Evolutionary conservation across 2,888 invertebrate genomes (phyloP), one percentile per base, ranked within the genome.

Genomic region (Venustoraphidia nigricollis): DNA sequence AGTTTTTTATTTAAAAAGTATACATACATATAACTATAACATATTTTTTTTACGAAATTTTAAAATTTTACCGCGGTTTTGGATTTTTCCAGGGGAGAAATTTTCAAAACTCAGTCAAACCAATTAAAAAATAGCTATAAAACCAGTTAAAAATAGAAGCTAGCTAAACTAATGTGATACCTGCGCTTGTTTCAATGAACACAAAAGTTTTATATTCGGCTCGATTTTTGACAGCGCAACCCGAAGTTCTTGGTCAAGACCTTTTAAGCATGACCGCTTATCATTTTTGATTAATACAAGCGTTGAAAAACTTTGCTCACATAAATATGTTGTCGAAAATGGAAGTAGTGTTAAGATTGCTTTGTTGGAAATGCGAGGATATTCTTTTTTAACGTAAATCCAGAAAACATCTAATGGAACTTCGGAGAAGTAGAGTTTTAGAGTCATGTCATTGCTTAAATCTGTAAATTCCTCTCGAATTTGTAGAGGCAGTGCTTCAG

Each of bases 321-420:
- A 49, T 48, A 48, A 48, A 49, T 49, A 49, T 49, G 49, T 49
- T 17, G 46, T 48, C 48, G 49, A 49, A 49, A 49, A 49, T 49
- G 49, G 49, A 48, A 49, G 48, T 49, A 49, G 50, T 36, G 47
- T 49, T 45, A 49, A 41, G 47, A 49, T 49, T 35, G 50, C 50
- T 49, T 48, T 49, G 50, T 49, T 41, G 34, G 48, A 49, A 49
- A 48, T 48, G 48, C 48, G 46, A 48, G 48, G 48, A 35, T 48
- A 48, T 48, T 48, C 47, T 49, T 49, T 49, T 39, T 49, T 49
- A 40, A n/a, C n/a, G n/a, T n/a, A n/a, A n/a, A n/a, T n/a, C n/a
- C n/a, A n/a, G n/a, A n/a, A n/a, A n/a, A n/a, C n/a, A n/a, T n/a
- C n/a, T n/a, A n/a, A n/a, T n/a, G n/a, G n/a, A n/a, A n/a, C n/a